phyloP scores from a whole-genome alignment of 2,113 vertebrate genomes.

The Gallinago paraguaiae region DNA sequence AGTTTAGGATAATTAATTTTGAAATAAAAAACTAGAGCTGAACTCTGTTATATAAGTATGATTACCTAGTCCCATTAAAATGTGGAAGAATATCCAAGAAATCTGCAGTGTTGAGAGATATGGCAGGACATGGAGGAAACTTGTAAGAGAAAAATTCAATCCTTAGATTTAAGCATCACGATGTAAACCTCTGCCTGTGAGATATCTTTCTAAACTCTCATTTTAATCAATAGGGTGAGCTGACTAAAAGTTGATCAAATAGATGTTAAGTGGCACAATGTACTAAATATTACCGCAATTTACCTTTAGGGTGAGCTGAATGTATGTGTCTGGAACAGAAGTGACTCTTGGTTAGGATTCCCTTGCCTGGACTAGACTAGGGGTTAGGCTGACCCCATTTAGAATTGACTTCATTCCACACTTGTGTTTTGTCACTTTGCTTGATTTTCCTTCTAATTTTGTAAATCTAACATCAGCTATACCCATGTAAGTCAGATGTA shows the following conservation, averaged over 20 bases:
- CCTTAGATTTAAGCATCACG: not conserved
- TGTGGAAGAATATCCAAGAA: not conserved
- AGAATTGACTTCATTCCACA: not conserved
- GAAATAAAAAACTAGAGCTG: not conserved
- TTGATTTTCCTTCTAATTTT: not conserved
- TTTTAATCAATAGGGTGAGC: not conserved
- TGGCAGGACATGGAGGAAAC: not conserved
- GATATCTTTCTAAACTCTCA: not conserved
- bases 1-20: not conserved
- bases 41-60: not conserved
- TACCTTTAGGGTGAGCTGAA: not conserved
- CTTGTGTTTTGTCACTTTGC: not conserved
- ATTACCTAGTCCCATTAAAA: not conserved
- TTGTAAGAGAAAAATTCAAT: not conserved
- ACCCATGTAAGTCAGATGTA: not conserved
- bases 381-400: not conserved
- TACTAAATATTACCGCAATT: not conserved
- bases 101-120: not conserved
- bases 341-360: not conserved
- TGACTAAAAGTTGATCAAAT: not conserved
- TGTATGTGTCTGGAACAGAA: not conserved
- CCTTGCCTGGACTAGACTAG: not conserved
- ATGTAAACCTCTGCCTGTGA: not conserved
- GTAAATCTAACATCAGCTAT: not conserved
- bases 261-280: not conserved